Base-by-base conservation (phyloP, 2,113 vertebrate species). In the Prietella phreatophila region DNA sequence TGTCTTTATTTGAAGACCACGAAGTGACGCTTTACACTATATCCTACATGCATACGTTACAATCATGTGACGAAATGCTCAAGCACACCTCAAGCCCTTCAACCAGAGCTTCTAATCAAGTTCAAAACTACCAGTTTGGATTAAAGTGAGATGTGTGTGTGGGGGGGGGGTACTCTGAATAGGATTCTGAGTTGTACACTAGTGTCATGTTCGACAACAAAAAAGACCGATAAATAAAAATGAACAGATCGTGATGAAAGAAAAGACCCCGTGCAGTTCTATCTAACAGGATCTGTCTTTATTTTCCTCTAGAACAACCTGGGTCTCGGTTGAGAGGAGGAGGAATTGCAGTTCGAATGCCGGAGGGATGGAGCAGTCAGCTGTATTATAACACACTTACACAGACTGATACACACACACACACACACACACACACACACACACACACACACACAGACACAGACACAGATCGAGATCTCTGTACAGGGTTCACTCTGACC, bases 311-410 rank as follows among this genome's bases (percentile, higher is more conserved):
- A 83, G 91, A 91, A 92, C 88, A 89, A 87, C 92, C 91, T 91
- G 83, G 86, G 82, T 88, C 87, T 92, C 85, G 79, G 87, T 19
- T 56, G 86, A 58, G 75, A 90, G 84, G 20, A 71, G 22, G 78
- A 90, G 88, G 63, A 89, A 92, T 92, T 88, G 89, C 88, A 90
- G 86, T 92, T 90, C 84, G 91, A 92, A 92, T 91, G 90, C 89
- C 87, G 85, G 89, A 88, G 89, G 88, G 86, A 90, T 85, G 85
- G 86, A 73, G 73, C 88, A 88, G 87, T 61, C 83, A n/a, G 65
- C 55, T 60, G 79, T 82, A 79, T 88, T 90, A 90, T 92, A 89
- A 93, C 78, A 82, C 15, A 61, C 19, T 39, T 53, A 82, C n/a
- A 58, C 60, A 53, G 27, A 78, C 55, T 61, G 2, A 36, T 30